Conservation (phyloP, 2,888 invertebrate species). For the Plebejus anna region DNA sequence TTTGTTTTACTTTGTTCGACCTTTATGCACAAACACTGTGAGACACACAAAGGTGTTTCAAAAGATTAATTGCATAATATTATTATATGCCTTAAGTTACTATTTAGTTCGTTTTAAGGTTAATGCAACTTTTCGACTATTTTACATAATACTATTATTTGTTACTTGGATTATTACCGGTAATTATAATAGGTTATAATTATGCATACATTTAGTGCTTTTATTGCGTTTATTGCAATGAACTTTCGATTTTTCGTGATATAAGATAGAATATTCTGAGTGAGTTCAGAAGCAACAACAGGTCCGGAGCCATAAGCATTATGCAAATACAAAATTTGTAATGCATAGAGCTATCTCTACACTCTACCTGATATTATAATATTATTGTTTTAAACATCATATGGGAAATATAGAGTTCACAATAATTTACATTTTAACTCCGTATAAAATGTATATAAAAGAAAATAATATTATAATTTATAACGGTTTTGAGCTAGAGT, state of each 20-base stretch:
- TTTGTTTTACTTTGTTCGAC: slow-evolving; percentile 8
- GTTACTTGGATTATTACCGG: neutral
- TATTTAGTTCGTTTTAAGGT: neutral
- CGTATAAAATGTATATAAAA: too few relatives aligned
- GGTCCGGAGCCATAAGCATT: too few relatives aligned
- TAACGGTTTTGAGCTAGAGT: too few relatives aligned
- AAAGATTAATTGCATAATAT: neutral
- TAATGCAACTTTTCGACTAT: neutral
- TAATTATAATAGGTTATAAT: too few relatives aligned
- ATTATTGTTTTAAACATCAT: neutral
- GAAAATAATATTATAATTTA: too few relatives aligned
- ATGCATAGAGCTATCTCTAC: too few relatives aligned
- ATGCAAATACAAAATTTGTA: too few relatives aligned
- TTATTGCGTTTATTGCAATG: too few relatives aligned
- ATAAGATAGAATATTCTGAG: too few relatives aligned
- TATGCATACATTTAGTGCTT: too few relatives aligned
- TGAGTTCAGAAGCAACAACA: too few relatives aligned
- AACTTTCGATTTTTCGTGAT: too few relatives aligned
- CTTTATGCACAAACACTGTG: neutral
- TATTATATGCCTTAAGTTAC: neutral
- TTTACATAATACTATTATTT: neutral
- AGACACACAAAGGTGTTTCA: neutral
- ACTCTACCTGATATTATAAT: neutral
- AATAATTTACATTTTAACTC: neutral
- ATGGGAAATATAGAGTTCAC: neutral